Evolutionary conservation across 1,140 invertebrate species (phyloP), one percentile per base, ranked within the genome.

Genomic region (Chrysopa pallens): DNA sequence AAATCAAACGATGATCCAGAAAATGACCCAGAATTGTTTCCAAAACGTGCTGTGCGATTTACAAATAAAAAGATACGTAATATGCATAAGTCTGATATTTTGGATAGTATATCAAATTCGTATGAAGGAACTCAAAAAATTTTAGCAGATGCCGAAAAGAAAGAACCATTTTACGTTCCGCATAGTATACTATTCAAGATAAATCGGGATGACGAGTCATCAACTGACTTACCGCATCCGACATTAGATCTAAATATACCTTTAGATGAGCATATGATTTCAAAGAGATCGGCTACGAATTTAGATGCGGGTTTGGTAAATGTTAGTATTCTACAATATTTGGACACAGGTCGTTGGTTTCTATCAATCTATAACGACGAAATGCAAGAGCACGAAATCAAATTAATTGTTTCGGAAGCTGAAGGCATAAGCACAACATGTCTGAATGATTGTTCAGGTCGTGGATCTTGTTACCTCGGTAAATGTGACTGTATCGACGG

Each of bases 401-500:
- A 80, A 38, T 67, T 88, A 57, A 67, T 84, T 41, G 79, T 87
- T 39, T 78, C 80, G 42, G 82, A 86, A 60, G 84, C 83, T 5
- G 83, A 88, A 62, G 84, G 83, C 12, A 76, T 91, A 6, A 84
- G 81, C 41, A 86, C 84, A 37, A 83, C 83, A 41, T 96, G 91
- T 61, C 86, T 84, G 4, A 88, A 91, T 53, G 89, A 97, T 57
- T 98, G 94, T 60, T 86, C 83, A 37, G 89, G 90, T 6, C 79
- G 90, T 47, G 94, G 94, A 29, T 89, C 87, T 27, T 98, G 94
- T 60, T 84, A 88, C 54, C 74, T 92, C 44, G 91, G 92, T 37
- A 88, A 87, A 61, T 98, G 94, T 60, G 80, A 89, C 55, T 98
- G 93, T 66, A 89, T 89, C 62, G 84, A 92, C 56, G 92, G 92